Conservation (phyloP, 2,797 vertebrate genomes). For the Manis crassicaudata region DNA sequence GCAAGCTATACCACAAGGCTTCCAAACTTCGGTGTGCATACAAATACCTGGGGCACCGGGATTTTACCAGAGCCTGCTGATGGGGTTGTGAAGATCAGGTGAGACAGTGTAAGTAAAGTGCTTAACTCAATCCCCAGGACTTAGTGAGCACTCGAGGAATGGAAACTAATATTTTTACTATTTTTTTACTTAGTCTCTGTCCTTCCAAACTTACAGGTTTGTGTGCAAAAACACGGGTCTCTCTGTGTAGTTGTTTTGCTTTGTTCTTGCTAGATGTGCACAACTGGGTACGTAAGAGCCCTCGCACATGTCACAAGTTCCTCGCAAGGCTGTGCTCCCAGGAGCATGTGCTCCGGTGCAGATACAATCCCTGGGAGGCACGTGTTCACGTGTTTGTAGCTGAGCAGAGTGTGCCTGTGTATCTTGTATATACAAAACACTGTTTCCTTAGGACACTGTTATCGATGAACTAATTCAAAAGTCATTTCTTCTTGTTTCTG, state of each 20-base stretch:
- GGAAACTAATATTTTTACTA: background rate
- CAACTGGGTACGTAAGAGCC: background rate
- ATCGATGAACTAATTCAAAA: slow-evolving; percentile 35
- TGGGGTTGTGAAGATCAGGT: background rate
- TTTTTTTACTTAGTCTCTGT: background rate
- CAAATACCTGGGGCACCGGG: background rate
- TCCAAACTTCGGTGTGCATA: background rate
- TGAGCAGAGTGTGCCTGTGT: background rate
- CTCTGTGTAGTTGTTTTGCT: background rate
- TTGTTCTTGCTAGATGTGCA: background rate
- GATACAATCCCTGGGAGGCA: background rate
- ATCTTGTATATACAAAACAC: background rate
- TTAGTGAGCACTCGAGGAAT: background rate
- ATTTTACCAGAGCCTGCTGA: background rate
- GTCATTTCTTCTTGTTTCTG: slow-evolving; percentile 51
- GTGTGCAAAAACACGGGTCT: background rate
- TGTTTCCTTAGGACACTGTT: slow-evolving; percentile 7
- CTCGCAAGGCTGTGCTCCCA: background rate
- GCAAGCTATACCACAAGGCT: background rate
- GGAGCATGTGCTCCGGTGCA: background rate
- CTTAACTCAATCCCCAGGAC: background rate
- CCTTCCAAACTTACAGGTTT: background rate
- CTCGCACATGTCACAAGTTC: background rate
- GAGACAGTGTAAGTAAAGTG: background rate
- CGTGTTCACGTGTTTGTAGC: background rate